A percentile compares a stretch with the other conserved stretches of the same genome.
phyloP scores from a whole-genome alignment of 2,113 vertebrate genomes.

The Naja naja region DNA sequence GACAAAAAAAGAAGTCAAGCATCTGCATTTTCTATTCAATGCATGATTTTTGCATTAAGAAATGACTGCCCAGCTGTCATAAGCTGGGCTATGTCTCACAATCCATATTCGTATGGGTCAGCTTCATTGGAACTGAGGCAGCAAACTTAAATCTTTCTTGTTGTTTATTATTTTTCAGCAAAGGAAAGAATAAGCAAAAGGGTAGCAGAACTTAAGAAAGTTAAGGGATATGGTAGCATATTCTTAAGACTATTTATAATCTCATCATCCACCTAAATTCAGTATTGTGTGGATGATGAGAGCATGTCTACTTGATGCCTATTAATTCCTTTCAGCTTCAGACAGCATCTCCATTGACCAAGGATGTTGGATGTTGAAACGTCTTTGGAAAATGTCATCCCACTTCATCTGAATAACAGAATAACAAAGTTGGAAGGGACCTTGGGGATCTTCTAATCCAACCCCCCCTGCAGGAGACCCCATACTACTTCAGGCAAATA shows the following conservation, averaged over 20 bases:
- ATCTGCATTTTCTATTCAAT: not conserved
- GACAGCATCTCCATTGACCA: not conserved
- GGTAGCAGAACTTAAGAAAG: slow-evolving; percentile 12
- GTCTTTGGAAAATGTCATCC: not conserved
- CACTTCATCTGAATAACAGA: not conserved
- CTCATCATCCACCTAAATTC: not conserved
- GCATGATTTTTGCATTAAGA: not conserved
- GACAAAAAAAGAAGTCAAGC: not conserved
- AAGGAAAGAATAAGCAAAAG: not conserved
- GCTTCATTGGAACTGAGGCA: not conserved
- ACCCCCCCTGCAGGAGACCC: not conserved
- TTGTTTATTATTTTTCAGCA: not conserved
- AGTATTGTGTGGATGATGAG: not conserved
- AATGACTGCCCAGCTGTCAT: slow-evolving; percentile 17
- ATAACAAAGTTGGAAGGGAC: not conserved
- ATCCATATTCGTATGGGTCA: not conserved
- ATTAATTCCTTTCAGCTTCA: slow-evolving; percentile 23
- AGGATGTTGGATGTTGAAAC: not conserved
- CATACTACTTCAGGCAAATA: not conserved
- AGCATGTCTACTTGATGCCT: slow-evolving; percentile 9
- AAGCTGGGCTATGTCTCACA: not conserved
- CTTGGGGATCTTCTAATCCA: not conserved
- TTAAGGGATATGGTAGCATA: not conserved
- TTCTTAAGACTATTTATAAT: slow-evolving; percentile 9
- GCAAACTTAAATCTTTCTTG: not conserved